Evolutionary conservation across 1,140 invertebrate genomes (phyloP), one percentile per base, ranked within the genome.

Genomic region (Sipha flava): DNA sequence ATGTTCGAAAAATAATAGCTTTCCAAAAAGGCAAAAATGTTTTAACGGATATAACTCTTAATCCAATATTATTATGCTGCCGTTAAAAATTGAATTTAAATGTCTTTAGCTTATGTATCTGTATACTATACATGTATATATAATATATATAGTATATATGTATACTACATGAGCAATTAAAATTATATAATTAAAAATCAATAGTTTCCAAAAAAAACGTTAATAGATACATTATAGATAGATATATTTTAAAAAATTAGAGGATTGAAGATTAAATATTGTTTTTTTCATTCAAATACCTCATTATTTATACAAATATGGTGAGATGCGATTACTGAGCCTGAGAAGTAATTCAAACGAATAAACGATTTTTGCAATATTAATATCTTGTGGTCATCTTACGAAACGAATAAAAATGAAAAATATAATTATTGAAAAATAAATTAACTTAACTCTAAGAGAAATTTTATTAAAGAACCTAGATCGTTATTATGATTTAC

Each of bases 271-370:
- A 0, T 66, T 66, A 66, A 43, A 66, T 43, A 66, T 23, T 66
- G 14, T 18, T 66, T 26, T 23, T 40, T 66, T 18, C 23, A 43
- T 66, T 66, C 16, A 3, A 16, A 43, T 23, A 16, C 34, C 43
- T 66, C 14, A 66, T 66, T 66, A 66, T 40, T 23, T 66, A 66
- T 66, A 37, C 21, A 66, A 66, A 66, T 66, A 34, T 66, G 37
- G 14, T 43, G 16, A 21, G 12, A 66, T 40, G 37, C 12, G 64
- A 43, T 66, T 66, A 66, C 21, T 7, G 12, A 26, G 6, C 21
- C 5, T 14, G 0, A 16, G n/a, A 23, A 66, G 37, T 43, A 43
- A 43, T 16, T 14, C 6, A 26, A 66, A 18, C 5, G n/a, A 23
- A 66, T 66, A 66, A 40, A 43, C 64, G 37, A 43, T 43, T 26